These are phyloP conservation scores for Ormyrus labotus DNA, from an alignment of 2,888 invertebrate genomes.

Conservation along the genomic window DNA sequence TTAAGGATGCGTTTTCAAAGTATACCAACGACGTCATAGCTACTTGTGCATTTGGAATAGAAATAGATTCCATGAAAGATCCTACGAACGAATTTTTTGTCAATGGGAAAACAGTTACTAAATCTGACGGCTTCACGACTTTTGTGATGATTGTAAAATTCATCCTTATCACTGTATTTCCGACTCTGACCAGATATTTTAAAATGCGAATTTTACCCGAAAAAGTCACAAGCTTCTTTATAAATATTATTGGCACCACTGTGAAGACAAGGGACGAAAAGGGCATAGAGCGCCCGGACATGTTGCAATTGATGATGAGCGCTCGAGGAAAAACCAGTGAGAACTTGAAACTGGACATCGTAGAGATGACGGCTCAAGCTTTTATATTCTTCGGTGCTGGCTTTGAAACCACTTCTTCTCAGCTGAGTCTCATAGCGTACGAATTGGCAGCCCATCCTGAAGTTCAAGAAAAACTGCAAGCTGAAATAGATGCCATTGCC, in stretches of 20 bases:
- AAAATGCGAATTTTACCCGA: conserved; percentile 36
- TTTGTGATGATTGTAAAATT: conserved; percentile 45
- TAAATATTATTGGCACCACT: conserved; percentile 56
- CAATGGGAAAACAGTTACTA: conserved; percentile 56
- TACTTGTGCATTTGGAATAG: conserved; percentile 64
- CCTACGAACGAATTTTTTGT: conserved; percentile 65
- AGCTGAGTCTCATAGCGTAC: conserved; percentile 61
- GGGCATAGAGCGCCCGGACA: conserved; percentile 76
- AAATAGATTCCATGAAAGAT: conserved; percentile 63
- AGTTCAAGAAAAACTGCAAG: too few relatives aligned
- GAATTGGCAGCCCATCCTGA: too few relatives aligned
- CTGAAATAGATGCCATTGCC: too few relatives aligned
- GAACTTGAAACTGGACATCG: conserved; percentile 58
- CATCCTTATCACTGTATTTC: conserved; percentile 52
- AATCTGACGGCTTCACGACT: conserved; percentile 50
- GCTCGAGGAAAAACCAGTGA: conserved; percentile 55
- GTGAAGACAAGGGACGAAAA: conserved; percentile 61
- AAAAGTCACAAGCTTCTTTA: conserved; percentile 54
- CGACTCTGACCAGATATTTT: conserved; percentile 51
- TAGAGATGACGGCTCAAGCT: conserved; percentile 73
- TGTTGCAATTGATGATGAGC: conserved; percentile 79
- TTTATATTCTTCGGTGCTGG: conserved; percentile 64
- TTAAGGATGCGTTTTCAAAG: conserved; percentile 64
- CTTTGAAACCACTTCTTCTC: conserved; percentile 64
- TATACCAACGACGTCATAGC: conserved; percentile 66